Percentiles rank a stretch among this genome's conserved stretches.
Evolutionary conservation across 1,140 invertebrate species (phyloP).

Genomic region (Drosophila mauritiana): DNA sequence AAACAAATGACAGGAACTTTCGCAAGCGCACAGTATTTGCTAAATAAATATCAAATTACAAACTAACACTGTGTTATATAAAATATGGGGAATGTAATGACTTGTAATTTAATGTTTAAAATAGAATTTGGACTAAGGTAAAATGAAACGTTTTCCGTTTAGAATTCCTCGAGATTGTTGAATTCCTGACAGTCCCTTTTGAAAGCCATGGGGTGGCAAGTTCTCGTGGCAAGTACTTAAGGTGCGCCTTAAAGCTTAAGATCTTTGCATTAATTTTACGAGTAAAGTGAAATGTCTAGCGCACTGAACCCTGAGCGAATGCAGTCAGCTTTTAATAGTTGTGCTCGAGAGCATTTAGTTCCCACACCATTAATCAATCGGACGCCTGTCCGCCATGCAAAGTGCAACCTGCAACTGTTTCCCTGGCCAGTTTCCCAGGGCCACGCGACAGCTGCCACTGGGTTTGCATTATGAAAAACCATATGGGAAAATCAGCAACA

Average conservation of each 20-base stretch:
- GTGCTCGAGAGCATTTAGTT: constrained; percentile 1
- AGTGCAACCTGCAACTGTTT: constrained; percentile 63
- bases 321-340: neutral
- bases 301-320: neutral
- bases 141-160: neutral
- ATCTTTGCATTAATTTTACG: neutral
- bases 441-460: constrained; percentile 71
- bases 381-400: constrained; percentile 23
- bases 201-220: neutral
- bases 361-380: constrained; percentile 26
- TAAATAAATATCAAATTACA: neutral
- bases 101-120: neutral
- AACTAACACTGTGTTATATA: neutral
- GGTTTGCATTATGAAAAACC: constrained; percentile 59
- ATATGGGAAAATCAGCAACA: constrained; percentile 75
- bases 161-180: neutral
- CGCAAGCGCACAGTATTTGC: neutral
- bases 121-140: neutral
- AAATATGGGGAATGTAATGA: neutral
- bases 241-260: neutral
- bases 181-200: neutral
- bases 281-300: neutral
- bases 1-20: neutral
- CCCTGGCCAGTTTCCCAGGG: constrained; percentile 53
- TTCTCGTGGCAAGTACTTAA: neutral